Evolutionary conservation across 2,888 invertebrate genomes (phyloP), one percentile per base, ranked within the genome.

Genomic region (Allolobophora icterica): DNA sequence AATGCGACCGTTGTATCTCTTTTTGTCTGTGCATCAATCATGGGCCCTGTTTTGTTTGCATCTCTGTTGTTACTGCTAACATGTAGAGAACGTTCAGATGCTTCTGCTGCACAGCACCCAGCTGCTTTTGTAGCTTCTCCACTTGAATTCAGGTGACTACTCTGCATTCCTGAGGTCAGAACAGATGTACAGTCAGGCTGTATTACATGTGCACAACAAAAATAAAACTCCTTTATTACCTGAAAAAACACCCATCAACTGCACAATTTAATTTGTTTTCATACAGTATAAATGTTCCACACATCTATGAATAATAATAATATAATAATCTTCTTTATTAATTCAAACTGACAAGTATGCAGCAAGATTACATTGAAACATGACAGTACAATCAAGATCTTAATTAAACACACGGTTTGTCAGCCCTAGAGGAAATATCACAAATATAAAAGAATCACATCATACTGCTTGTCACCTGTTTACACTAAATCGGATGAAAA

Each of bases 31-130:
- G 71, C n/a, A 71, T 71, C 71, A 71, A 71, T 3, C 30, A 71
- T n/a, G 8, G 8, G 30, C n/a, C 4, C 6, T 30, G 71, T 87
- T 24, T 87, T 87, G 19, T 21, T 24, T 87, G 38, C 34, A 35
- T 87, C 87, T 33, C 38, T 38, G 21, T 87, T 87, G 35, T 87
- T 38, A 34, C 17, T 87, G 87, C 35, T 35, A 87, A 38, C 33
- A 87, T 1, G 24, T 34, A 35, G 35, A 87, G 87, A 87, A 87
- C 21, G 5, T 87, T 87, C 87, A 35, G 87, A 1, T 17, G 87
- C 38, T 24, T 87, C 87, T 8, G 34, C 87, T n/a, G 35, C 87
- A 87, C 87, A 87, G 87, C 87, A 38, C 19, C 87, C 87, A 34
- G 30, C 34, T 35, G 35, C 34, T 87, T 87, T 87, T 8, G 71